Base-by-base conservation (phyloP, 2,113 vertebrate species). In the Chionodraco myersi region DNA sequence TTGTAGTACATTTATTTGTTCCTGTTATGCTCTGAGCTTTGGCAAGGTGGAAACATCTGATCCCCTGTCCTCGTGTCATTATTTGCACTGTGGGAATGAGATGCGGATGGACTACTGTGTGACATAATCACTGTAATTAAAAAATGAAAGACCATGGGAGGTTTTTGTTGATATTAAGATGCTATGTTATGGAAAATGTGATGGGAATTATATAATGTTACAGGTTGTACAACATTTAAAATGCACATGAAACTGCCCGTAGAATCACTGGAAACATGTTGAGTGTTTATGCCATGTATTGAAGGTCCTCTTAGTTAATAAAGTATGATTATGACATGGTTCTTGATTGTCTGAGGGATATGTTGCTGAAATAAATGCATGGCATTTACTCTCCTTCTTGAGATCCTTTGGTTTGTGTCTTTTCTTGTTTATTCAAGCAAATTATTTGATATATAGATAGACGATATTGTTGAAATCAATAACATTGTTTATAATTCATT, bases 311-410 rank as follows among this genome's bases (percentile, higher is more conserved):
- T 75, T 45, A 75, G 44, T 78, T 63, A 89, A 77, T 76, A 84
- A 88, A 88, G 59, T 75, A 67, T 75, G 69, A 68, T 52, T 64
- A 71, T 86, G 72, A 82, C 34, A 65, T 84, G 41, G 76, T 74
- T 82, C 41, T 36, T 75, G 77, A 57, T 66, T 62, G 52, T 85
- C 57, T 70, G 78, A 83, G 68, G 80, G 81, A 82, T 86, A 57
- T 91, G 85, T 90, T 77, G 82, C 64, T 91, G 61, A 93, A 94
- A 94, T 94, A 93, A 94, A 94, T 79, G 87, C 91, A 93, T 91
- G 88, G 79, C 72, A 86, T 92, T 90, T 88, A 85, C 69, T 83
- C 76, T 80, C 67, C 30, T 71, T 59, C n/a, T 63, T 47, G 60
- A 57, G 21, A 72, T 47, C 58, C 14, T 52, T 53, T 49, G 13